Evolutionary conservation across 2,888 invertebrate genomes (phyloP), one percentile per base, ranked within the genome.

Genomic region (Gasteruption jaculator): DNA sequence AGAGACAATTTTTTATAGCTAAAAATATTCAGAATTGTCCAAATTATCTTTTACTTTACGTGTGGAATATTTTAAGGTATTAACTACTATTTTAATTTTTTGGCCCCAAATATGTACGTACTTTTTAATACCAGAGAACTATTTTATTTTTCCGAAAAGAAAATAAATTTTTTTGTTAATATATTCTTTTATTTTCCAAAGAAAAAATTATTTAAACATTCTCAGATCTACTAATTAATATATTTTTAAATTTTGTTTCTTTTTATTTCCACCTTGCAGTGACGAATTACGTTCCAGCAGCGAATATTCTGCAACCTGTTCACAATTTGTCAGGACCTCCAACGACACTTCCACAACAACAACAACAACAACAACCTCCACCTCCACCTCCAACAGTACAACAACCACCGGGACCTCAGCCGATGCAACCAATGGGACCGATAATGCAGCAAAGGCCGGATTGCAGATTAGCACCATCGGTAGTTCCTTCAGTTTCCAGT

Each of bases 381-480:
- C 24, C 45, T 5, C 44, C 54, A 25, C 38, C 49, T 22, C 47
- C 54, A 16, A 31, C 40, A 8, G 49, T 46, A 21, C 44, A 16
- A 12, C 41, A 55, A 10, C 33, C 45, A 8, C 41, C 48, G n/a
- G 49, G 43, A 5, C 32, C 56, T 3, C 57, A 52, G 37, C 33
- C 56, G 3, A 58, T 64, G 52, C 58, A 61, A 38, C 53, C 60
- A 3, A 57, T 68, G 49, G 63, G 59, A 20, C 50, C 65, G 6
- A 55, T 65, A 25, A 63, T 68, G 58, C 65, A 63, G 41, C 65
- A 61, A 24, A 56, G 68, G 31, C 44, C 67, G 1, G 68, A 68
- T 42, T 70, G 69, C 33, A 58, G 68, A 47, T 49, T 70, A 11
- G 56, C 61, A n/a, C 56, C 61, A 16, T 18, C 56, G 3, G 48